Conservation (phyloP, 2,113 vertebrate species). For the Nematolebias whitei region DNA sequence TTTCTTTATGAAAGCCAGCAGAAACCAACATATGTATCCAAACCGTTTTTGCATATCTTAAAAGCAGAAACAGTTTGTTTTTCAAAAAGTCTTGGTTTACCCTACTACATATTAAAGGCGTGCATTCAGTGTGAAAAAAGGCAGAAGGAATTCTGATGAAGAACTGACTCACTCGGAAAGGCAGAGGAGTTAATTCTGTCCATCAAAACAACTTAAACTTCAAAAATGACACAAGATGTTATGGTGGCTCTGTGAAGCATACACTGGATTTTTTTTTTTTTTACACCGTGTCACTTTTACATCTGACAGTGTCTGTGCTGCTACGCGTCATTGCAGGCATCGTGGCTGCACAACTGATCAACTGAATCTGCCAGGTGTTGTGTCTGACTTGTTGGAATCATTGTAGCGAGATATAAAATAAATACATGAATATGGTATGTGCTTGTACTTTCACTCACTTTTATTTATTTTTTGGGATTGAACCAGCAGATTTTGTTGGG, state of each 20-base stretch:
- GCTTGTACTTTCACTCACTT: neutral
- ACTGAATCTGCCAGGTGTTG: neutral
- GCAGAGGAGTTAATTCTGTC: neutral
- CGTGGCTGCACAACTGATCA: neutral
- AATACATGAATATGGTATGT: neutral
- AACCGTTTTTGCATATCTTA: too few relatives aligned
- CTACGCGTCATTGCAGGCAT: neutral
- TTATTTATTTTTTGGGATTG: neutral
- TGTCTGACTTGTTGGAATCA: neutral
- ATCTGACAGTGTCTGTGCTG: neutral
- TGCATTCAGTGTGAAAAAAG: too few relatives aligned
- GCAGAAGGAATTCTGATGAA: neutral
- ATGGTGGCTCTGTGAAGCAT: neutral
- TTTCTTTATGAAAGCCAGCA: too few relatives aligned
- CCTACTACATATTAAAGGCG: too few relatives aligned
- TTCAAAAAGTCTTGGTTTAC: too few relatives aligned
- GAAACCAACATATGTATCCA: too few relatives aligned
- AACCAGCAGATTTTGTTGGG: neutral
- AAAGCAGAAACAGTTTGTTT: too few relatives aligned
- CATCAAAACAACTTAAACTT: slow-evolving; percentile 1
- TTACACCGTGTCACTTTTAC: slow-evolving; percentile 1
- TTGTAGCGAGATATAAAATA: neutral
- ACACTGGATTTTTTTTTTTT: neutral
- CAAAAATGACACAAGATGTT: neutral
- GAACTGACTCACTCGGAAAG: neutral